A percentile compares a stretch with the other conserved stretches of the same genome.
phyloP scores from a whole-genome alignment of 2,113 vertebrate genomes.

The Parus major region DNA sequence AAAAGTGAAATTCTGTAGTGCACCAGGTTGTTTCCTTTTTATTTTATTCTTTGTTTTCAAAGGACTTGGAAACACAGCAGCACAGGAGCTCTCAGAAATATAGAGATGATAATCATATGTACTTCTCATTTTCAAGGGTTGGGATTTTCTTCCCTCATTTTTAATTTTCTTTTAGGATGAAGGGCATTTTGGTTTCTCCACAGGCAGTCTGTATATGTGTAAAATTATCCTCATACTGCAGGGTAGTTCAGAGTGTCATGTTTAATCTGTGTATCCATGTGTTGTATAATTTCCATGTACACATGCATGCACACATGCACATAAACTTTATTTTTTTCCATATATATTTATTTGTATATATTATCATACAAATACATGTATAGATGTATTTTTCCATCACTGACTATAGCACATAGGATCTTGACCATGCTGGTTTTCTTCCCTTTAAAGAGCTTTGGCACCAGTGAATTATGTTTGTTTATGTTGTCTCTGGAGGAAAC shows the following conservation, averaged over 20 bases:
- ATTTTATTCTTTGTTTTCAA: not conserved
- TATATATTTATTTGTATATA: not conserved
- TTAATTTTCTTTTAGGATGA: not conserved
- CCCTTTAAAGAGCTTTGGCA: not conserved
- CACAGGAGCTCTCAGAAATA: not conserved
- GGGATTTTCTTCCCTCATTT: not conserved
- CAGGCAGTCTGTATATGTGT: not conserved
- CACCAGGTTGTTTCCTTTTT: not conserved
- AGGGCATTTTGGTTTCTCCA: not conserved
- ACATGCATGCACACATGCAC: not conserved
- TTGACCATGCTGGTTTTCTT: not conserved
- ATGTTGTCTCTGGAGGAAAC: slow-evolving; percentile 32
- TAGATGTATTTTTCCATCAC: not conserved
- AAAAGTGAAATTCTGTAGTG: not conserved
- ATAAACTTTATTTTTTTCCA: not conserved
- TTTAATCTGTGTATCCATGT: not conserved
- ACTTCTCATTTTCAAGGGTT: not conserved
- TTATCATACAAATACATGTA: not conserved
- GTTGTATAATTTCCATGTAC: not conserved
- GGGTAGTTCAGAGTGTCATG: not conserved
- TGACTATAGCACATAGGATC: not conserved
- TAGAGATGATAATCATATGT: not conserved
- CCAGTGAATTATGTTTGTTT: not conserved
- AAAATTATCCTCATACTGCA: not conserved
- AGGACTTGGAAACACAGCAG: not conserved